These are phyloP conservation scores for Philotrypesis tridentata DNA, from an alignment of 1,140 invertebrate genomes.

Conservation along the genomic window DNA sequence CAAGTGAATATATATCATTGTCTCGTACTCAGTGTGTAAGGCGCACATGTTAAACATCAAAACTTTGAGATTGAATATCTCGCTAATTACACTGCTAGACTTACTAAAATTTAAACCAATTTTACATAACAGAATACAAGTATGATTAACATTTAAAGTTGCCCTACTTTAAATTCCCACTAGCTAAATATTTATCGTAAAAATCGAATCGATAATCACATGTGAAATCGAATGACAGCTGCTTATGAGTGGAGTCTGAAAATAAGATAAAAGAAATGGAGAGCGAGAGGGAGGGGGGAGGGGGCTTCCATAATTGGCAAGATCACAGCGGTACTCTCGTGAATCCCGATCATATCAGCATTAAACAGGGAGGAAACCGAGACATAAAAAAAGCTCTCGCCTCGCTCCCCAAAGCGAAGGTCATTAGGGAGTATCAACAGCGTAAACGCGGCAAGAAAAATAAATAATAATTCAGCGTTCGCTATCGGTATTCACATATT, in stretches of 20 bases:
- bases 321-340: background rate
- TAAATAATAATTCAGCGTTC: slow-evolving; percentile 16
- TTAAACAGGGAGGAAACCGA: background rate
- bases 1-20: too few relatives aligned
- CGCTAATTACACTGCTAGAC: too few relatives aligned
- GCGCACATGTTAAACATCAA: too few relatives aligned
- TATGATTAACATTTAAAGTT: too few relatives aligned
- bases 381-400: background rate
- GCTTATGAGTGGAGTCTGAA: background rate
- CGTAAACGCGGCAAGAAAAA: background rate
- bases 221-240: too few relatives aligned
- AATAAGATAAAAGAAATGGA: background rate
- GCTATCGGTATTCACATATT: background rate
- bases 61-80: too few relatives aligned
- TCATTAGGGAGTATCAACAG: background rate
- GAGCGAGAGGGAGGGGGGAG: background rate
- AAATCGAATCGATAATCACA: too few relatives aligned
- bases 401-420: background rate
- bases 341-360: slow-evolving; percentile 15
- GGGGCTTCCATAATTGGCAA: background rate
- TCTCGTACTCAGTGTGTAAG: too few relatives aligned
- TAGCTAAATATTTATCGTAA: too few relatives aligned
- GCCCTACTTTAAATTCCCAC: too few relatives aligned
- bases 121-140: too few relatives aligned
- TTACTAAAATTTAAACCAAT: too few relatives aligned